Conservation (phyloP, 2,797 vertebrate species). For the Gouania willdenowi region DNA sequence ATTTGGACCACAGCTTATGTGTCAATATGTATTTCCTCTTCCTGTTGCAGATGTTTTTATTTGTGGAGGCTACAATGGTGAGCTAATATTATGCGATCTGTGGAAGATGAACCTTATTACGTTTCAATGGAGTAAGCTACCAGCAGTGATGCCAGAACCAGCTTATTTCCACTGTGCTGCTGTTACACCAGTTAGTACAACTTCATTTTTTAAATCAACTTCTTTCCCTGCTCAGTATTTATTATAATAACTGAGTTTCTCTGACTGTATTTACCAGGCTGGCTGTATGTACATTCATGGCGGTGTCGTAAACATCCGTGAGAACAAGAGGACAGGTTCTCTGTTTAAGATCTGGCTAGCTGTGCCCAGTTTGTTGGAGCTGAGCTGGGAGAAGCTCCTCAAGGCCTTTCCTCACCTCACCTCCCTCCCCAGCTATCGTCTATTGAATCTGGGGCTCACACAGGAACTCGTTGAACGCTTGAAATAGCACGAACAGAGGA, state of each 20-base stretch:
- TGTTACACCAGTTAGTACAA: slow-evolving; percentile 88
- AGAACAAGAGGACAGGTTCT: slow-evolving; percentile 96
- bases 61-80: slow-evolving; percentile 95
- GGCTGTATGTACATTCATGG: slow-evolving; percentile 99
- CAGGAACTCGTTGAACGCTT: slow-evolving; percentile 94
- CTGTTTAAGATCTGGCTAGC: slow-evolving; percentile 98
- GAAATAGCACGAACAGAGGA: slow-evolving; percentile 75
- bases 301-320: slow-evolving; percentile 95
- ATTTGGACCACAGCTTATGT: too few species aligned
- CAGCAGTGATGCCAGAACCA: slow-evolving; percentile 92
- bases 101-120: slow-evolving; percentile 94
- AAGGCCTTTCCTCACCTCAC: slow-evolving; percentile 86
- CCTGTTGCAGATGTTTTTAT: slow-evolving; percentile 88
- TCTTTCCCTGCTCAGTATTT: not conserved
- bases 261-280: slow-evolving; percentile 69
- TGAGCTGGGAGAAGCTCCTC: slow-evolving; percentile 94
- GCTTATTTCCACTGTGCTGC: slow-evolving; percentile 98
- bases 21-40: too few species aligned
- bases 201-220: not conserved
- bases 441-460: slow-evolving; percentile 94
- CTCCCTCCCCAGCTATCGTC: slow-evolving; percentile 82
- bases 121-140: slow-evolving; percentile 93
- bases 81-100: slow-evolving; percentile 90
- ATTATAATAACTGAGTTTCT: too few species aligned
- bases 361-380: slow-evolving; percentile 94